Evolutionary conservation across 2,888 invertebrate genomes (phyloP).

Genomic region (Drosophila heteroneura): DNA sequence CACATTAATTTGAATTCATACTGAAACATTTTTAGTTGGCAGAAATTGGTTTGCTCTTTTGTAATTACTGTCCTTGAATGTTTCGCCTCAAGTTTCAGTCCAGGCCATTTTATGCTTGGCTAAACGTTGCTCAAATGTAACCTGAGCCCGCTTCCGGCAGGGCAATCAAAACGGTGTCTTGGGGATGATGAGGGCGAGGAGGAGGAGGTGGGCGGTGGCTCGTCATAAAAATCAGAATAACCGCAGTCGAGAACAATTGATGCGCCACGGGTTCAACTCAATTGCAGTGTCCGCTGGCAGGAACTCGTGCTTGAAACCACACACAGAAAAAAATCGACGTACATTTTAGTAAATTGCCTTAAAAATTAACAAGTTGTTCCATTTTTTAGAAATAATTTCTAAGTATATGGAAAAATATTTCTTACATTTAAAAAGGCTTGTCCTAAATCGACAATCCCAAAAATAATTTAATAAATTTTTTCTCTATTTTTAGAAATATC

Average conservation of each 20-base stretch:
- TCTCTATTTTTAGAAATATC: neutral
- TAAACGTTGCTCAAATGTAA: constrained; percentile 70
- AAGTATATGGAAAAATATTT: neutral
- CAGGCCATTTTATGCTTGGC: constrained; percentile 62
- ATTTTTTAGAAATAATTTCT: neutral
- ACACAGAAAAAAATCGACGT: neutral
- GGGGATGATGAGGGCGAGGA: neutral
- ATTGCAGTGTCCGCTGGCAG: constrained; percentile 61
- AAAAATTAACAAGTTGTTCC: neutral
- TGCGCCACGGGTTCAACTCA: constrained; percentile 76
- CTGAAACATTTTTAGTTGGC: neutral
- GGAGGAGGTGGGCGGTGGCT: constrained; percentile 12
- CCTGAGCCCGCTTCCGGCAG: constrained; percentile 71
- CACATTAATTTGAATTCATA: neutral
- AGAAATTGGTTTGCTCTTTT: neutral
- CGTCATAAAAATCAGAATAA: constrained; percentile 72
- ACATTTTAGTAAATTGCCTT: neutral
- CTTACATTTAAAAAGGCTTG: neutral
- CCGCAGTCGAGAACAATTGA: constrained; percentile 64
- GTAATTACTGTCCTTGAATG: constrained; percentile 21
- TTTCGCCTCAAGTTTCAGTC: constrained; percentile 38
- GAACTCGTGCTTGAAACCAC: constrained; percentile 39
- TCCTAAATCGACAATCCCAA: neutral
- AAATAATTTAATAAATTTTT: too few relatives aligned
- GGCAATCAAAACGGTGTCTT: constrained; percentile 63